These are phyloP conservation scores for Biston betularia DNA, from an alignment of 2,888 invertebrate genomes.

Conservation along the genomic window DNA sequence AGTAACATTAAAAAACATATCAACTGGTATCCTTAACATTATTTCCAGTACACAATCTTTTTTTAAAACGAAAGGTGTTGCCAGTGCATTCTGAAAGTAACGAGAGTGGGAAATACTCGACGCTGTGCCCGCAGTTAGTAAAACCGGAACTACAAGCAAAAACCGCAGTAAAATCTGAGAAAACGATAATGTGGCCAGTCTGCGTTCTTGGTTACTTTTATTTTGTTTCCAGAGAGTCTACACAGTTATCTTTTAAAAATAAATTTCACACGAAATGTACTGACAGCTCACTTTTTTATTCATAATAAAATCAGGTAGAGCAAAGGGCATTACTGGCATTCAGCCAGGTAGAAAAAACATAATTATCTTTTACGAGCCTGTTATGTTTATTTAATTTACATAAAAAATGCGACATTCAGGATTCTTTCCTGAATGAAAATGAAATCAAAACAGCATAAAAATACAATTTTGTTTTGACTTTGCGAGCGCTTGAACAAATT, in stretches of 20 bases:
- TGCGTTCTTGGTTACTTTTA: background rate
- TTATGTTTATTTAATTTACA: slow-evolving; percentile 19
- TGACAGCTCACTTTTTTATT: background rate
- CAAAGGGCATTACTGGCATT: slow-evolving; percentile 19
- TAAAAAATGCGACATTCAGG: slow-evolving; percentile 1
- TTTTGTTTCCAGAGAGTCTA: background rate
- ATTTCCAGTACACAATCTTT: background rate
- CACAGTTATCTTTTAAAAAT: background rate
- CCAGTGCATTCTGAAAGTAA: slow-evolving; percentile 2
- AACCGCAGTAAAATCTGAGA: background rate
- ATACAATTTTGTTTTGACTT: slow-evolving; percentile 29
- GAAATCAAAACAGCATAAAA: slow-evolving; percentile 30
- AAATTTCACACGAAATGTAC: background rate
- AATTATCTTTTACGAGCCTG: slow-evolving; percentile 23
- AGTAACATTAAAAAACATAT: background rate
- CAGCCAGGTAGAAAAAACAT: slow-evolving; percentile 19
- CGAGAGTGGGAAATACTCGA: slow-evolving; percentile 12
- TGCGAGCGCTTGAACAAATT: slow-evolving; percentile 25
- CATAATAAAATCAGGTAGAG: slow-evolving; percentile 3
- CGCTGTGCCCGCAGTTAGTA: background rate
- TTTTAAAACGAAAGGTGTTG: slow-evolving; percentile 4
- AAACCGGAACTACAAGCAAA: slow-evolving; percentile 9
- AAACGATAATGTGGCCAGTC: background rate
- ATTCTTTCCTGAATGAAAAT: slow-evolving; percentile 23
- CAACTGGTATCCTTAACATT: background rate